Base-by-base conservation (phyloP, 2,797 vertebrate species). In the Distichodus sexfasciatus region DNA sequence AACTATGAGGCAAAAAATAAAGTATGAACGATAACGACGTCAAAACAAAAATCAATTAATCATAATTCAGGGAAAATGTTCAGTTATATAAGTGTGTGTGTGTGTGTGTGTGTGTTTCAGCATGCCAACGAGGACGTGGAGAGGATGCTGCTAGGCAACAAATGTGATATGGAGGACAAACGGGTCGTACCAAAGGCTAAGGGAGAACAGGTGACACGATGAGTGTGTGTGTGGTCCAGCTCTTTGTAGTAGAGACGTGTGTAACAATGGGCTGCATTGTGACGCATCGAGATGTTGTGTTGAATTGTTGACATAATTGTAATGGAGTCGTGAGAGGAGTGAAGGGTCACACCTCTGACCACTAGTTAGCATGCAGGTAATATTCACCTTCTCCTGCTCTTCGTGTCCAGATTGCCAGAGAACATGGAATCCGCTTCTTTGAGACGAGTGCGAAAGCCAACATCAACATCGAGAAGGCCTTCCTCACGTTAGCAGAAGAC, bases 401-500 rank as follows among this genome's bases (percentile, higher is more conserved):
- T 68, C 57, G 5, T 77, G 54, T 65, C 36, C 87, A 99, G 97
- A 98, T 98, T 66, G 96, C 96, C 72, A 93, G 89, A 88, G 97
- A 99, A 88, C 96, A 98, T 12, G 94, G 94, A 84, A 98, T 98
- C 94, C 96, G 95, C 87, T 99, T 99, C 93, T 99, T 96, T 85
- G 97, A 98, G 90, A 99, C 97, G 79, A 98, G 97, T 61, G 96
- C 97, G 68, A 99, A 99, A 94, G 96, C 97, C 87, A 99, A 99
- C 94, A 94, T 97, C 92, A 98, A 91, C 93, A 98, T 99, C 75
- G 96, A 99, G 92, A 99, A 98, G 90, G 97, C 94, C 84, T 99
- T 99, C 91, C 96, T 99, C 92, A 99, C 95, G 80, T 96, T 98
- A 98, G 96, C 96, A 90, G 96, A 98, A 98, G 96, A 98, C 91